Evolutionary conservation across 2,797 vertebrate species (phyloP), one percentile per base, ranked within the genome.

Genomic region (Otolemur crassicaudatus): DNA sequence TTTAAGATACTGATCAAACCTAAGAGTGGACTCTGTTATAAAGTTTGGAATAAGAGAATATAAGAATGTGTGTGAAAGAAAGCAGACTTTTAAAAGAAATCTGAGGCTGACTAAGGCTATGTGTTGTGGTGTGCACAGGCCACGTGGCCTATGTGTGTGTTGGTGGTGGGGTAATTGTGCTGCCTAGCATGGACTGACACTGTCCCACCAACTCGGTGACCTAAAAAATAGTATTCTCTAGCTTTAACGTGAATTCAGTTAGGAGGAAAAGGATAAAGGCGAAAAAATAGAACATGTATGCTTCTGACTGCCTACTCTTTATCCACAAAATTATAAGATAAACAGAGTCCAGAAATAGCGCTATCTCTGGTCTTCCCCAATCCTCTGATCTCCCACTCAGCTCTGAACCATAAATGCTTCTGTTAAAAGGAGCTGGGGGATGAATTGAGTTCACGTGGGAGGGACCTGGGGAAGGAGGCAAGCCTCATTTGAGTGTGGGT

Each of bases 311-410:
- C 63, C 82, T 94, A 25, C 25, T 91, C 79, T 82, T 95, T 91
- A 80, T 63, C 37, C 80, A 63, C 46, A 95, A 94, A 96, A 94
- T 94, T 65, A 84, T 95, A 89, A 97, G 93, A 95, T 94, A 96
- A 95, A 94, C 40, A 97, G 34, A n/a, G 60, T 95, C 60, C n/a
- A 40, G 46, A 95, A 97, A 83, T 94, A 92, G 86, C 72, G 53
- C 56, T 85, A 46, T 88, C 56, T 75, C n/a, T 94, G 40, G 49
- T 53, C 49, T 53, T 53, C 49, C 49, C 49, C 49, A 53, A 16
- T 53, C 49, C 31, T 95, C 20, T 63, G 75, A 67, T 46, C 56
- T 86, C 91, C 77, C 14, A 53, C 31, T 94, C 40, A 70, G 25
- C 61, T 83, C 65, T 89, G 58, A 92, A 86, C 89, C 83, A 61